Evolutionary conservation across 2,113 vertebrate species (phyloP), one percentile per base, ranked within the genome.

Genomic region (Nannospalax galili): DNA sequence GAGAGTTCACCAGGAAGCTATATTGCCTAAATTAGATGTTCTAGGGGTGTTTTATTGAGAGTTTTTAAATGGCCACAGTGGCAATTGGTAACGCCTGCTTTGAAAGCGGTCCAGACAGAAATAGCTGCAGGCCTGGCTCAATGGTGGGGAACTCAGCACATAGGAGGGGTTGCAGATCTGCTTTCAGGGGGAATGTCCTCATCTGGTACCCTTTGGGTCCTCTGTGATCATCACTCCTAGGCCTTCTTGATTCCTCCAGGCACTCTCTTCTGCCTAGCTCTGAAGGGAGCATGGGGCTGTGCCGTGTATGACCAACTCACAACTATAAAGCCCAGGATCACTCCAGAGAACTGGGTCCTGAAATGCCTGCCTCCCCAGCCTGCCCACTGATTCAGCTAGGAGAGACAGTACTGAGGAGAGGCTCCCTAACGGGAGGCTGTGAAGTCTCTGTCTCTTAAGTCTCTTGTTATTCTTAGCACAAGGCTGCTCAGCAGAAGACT

Each of bases 21-120:
- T 94, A 94, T 94, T 95, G 95, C 91, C 94, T 95, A 97, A 97
- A 96, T 97, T 92, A 97, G 97, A 96, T 95, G 91, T 97, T 97
- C 94, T 95, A 92, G 86, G 95, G 94, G 88, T 84, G 89, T 96
- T 97, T 97, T 96, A 96, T 94, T 97, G 96, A 96, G 82, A 96
- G 81, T 96, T 97, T 97, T 97, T 92, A 97, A 97, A 95, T 95
- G 70, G 95, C 69, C 96, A 97, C 95, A 92, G 96, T 96, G 93
- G 96, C 92, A 96, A 81, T 95, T 95, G 96, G 96, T 96, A 97
- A 97, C 20, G 89, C 96, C 95, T 91, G 91, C 89, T 94, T 97
- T 97, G 96, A 96, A 96, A 97, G 65, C 11, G 6, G 95, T 96
- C 95, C 94, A 97, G 96, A 95, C 89, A 92, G 87, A 97, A 97